phyloP scores from a whole-genome alignment of 2,888 invertebrate species.

The Lumbricus terrestris region DNA sequence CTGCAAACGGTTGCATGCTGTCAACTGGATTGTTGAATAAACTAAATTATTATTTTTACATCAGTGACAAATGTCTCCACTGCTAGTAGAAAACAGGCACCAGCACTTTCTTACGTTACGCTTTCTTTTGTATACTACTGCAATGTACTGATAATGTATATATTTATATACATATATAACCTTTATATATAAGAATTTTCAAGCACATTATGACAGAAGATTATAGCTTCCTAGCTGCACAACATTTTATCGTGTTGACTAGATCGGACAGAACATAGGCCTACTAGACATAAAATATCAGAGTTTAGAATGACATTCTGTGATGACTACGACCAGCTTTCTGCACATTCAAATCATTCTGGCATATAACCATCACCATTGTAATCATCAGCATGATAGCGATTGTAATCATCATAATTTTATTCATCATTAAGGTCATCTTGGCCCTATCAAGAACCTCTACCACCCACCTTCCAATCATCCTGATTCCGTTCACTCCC shows the following conservation, averaged over 20 bases:
- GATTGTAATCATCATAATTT: neutral
- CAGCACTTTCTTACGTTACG: neutral
- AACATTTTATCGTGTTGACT: neutral
- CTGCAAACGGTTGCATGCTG: too few relatives aligned
- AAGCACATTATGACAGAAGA: neutral
- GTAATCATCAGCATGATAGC: neutral
- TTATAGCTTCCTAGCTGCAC: neutral
- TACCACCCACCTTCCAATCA: slow-evolving; percentile 35
- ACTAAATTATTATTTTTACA: neutral
- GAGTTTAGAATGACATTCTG: neutral
- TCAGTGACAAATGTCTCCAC: neutral
- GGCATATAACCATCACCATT: neutral
- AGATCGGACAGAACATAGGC: neutral
- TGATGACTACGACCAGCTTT: neutral
- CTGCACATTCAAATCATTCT: neutral
- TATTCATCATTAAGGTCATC: neutral
- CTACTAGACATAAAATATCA: neutral
- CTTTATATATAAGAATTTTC: too few relatives aligned
- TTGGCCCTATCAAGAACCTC: neutral
- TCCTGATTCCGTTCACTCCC: slow-evolving; percentile 37
- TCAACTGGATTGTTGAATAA: too few relatives aligned
- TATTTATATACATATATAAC: too few relatives aligned
- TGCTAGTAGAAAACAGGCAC: neutral
- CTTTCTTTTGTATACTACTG: neutral
- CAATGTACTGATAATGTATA: neutral